phyloP scores from a whole-genome alignment of 2,888 invertebrate genomes.

The Yponomeuta sedellus region DNA sequence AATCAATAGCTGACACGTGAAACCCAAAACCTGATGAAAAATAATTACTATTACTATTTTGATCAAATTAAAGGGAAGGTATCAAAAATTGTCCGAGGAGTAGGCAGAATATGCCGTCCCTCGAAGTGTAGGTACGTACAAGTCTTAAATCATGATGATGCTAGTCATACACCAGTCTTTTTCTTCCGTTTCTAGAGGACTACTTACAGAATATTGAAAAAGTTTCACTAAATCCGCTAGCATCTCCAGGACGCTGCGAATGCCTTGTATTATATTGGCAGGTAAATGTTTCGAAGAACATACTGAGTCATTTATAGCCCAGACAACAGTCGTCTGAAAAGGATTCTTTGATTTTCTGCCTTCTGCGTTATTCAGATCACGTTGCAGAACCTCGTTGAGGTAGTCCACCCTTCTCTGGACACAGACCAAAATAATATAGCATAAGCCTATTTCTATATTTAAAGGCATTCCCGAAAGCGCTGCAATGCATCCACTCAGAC shows the following conservation, averaged over 20 bases:
- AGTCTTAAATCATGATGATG: no score
- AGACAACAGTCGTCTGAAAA: background rate
- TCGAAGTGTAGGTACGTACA: no score
- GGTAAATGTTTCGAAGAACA: background rate
- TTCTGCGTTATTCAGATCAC: constrained; percentile 17
- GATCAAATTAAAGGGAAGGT: no score
- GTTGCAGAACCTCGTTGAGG: constrained; percentile 33
- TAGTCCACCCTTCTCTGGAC: constrained; percentile 34
- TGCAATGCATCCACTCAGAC: constrained; percentile 27
- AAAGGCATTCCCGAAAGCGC: constrained; percentile 27
- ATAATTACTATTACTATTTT: background rate
- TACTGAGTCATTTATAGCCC: background rate
- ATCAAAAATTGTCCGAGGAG: no score
- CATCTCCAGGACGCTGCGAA: constrained; percentile 36
- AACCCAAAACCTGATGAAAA: background rate
- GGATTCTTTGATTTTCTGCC: background rate
- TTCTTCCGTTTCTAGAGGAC: no score
- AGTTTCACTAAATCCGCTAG: constrained; percentile 37
- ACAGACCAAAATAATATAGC: constrained; percentile 33
- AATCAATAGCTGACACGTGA: background rate
- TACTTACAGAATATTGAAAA: constrained; percentile 42
- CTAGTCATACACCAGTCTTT: background rate
- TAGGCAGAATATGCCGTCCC: no score
- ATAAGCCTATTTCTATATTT: constrained; percentile 33
- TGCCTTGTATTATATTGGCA: constrained; percentile 29